A percentile compares a stretch with the other conserved stretches of the same genome.
phyloP scores from a whole-genome alignment of 2,113 vertebrate species.

The Eulacestoma nigropectus region DNA sequence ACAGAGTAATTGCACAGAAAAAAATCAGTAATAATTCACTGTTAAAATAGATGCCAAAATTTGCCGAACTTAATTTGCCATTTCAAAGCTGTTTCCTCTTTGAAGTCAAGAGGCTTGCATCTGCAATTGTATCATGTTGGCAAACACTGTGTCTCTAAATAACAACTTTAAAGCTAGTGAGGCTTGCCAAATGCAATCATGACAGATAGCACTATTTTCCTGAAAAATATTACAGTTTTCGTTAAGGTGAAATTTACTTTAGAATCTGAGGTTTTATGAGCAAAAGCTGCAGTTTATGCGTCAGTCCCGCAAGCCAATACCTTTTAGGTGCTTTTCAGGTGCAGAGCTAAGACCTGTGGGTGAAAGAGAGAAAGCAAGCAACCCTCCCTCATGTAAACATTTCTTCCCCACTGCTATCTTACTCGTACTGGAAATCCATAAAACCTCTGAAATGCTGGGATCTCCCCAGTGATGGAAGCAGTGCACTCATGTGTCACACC shows the following conservation, averaged over 20 bases:
- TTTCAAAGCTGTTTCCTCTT: conserved; percentile 12
- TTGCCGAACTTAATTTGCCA: not conserved
- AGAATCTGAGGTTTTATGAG: not conserved
- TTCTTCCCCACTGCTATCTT: not conserved
- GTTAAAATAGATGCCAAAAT: not conserved
- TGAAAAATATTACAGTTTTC: not conserved
- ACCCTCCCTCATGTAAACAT: not conserved
- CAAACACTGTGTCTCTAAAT: conserved; percentile 3
- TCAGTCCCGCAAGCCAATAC: not conserved
- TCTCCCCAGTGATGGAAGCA: fast-evolving
- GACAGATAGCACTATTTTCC: not conserved
- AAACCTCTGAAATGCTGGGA: not conserved
- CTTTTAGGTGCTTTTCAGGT: not conserved
- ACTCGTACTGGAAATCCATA: not conserved
- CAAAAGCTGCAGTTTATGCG: not conserved
- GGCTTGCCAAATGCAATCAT: conserved; percentile 5
- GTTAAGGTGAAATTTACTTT: not conserved
- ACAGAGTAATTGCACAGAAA: not conserved
- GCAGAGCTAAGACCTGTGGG: not conserved
- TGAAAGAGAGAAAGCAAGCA: not conserved
- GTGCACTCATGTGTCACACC: fast-evolving
- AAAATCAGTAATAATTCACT: not conserved
- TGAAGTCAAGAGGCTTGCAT: not conserved
- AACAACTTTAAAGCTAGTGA: not conserved
- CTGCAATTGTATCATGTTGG: not conserved